Evolutionary conservation across 2,797 vertebrate species (phyloP), one percentile per base, ranked within the genome.

Genomic region (Chlorospingus semifuscus): DNA sequence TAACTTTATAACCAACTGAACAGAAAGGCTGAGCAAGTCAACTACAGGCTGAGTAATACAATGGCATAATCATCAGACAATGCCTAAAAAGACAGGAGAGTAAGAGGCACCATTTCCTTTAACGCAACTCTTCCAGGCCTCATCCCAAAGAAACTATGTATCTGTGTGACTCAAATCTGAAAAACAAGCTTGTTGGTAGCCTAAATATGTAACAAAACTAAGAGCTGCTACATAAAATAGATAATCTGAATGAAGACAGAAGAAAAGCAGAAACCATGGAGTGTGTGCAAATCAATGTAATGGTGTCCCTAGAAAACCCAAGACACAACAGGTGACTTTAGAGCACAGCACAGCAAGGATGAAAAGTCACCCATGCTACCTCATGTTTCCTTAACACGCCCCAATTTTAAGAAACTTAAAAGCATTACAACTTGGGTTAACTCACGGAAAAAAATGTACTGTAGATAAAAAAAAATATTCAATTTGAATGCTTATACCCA

Each of bases 11-110:
- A 83, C 24, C 24, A 57, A 36, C 21, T 50, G 14, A 95, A 92
- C 4, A 82, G 24, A 83, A 83, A 87, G 64, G 56, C 66, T 77
- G 46, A 87, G 44, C 52, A 80, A 20, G 12, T 66, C 80, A 94
- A 23, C 39, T 55, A 53, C 13, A 57, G 36, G 24, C 55, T 37
- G 22, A 49, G 26, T 55, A 81, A 90, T 22, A 59, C 36, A 82
- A 50, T 4, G 41, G 32, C 46, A 56, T n/a, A 56, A 79, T 64
- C 56, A 87, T 32, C 50, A 89, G 32, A 81, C 29, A 74, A 23
- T 19, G 37, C 60, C 74, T 76, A 49, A 49, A 72, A 89, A 42
- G 53, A 75, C 41, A 59, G 57, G 23, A 64, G 30, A 27, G 10
- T 8, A 65, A 90, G 44, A 89, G n/a, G 4, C 26, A 53, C 36